Percentiles rank a stretch among this genome's conserved stretches.
Evolutionary conservation across 2,888 invertebrate species (phyloP).

Genomic region (Troilus luridus): DNA sequence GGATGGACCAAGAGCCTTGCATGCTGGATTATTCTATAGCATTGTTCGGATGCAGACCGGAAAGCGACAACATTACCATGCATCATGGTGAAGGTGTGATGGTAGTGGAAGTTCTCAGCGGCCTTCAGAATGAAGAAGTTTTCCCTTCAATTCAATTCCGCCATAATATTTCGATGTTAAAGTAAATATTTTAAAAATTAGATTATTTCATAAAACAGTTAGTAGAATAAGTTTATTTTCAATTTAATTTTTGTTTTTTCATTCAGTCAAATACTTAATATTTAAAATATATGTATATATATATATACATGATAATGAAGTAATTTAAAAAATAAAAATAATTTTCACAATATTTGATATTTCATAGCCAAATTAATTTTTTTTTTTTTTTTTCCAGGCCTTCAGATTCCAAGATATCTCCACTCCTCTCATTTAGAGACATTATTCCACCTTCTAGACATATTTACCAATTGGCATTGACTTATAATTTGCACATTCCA

Average conservation of each 20-base stretch:
- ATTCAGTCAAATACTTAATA: neutral
- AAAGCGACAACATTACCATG: conserved; percentile 77
- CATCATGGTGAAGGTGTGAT: conserved; percentile 83
- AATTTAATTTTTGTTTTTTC: neutral
- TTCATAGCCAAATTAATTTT: too few species aligned
- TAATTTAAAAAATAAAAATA: too few species aligned
- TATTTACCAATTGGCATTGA: conserved; percentile 90
- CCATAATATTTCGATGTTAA: conserved; percentile 79
- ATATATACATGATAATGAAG: too few species aligned
- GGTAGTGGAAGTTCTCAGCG: conserved; percentile 78
- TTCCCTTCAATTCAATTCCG: conserved; percentile 83
- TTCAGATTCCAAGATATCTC: conserved; percentile 82
- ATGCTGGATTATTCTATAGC: conserved; percentile 81
- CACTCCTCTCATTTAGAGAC: conserved; percentile 83
- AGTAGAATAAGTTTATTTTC: neutral
- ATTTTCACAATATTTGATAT: too few species aligned
- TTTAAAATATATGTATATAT: neutral
- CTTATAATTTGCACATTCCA: conserved; percentile 86
- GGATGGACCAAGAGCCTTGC: conserved; percentile 90
- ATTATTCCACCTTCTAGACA: conserved; percentile 89
- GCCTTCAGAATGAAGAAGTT: conserved; percentile 83
- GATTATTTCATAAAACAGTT: neutral
- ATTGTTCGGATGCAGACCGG: conserved; percentile 87
- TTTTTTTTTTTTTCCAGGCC: conserved; percentile 74
- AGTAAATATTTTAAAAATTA: conserved; percentile 69